Percentiles rank a stretch among this genome's conserved stretches.
phyloP scores from a whole-genome alignment of 2,888 invertebrate genomes.

The Apotomis capreana region DNA sequence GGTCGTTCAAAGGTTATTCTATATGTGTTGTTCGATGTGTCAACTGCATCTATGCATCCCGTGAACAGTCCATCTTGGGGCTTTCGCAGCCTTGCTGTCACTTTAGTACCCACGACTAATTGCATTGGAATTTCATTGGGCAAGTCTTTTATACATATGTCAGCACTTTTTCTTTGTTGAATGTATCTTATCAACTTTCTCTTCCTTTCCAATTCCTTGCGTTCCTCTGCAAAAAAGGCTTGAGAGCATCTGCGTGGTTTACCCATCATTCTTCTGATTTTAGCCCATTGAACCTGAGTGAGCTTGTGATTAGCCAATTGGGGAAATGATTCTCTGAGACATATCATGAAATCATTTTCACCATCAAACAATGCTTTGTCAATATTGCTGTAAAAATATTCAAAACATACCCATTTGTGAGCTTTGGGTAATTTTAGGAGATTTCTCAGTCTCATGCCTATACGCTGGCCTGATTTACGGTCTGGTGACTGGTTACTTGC shows the following conservation, averaged over 20 bases:
- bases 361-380: slow-evolving; percentile 97
- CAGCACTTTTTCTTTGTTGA: slow-evolving; percentile 94
- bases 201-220: slow-evolving; percentile 94
- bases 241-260: slow-evolving; percentile 97
- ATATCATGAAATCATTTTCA: slow-evolving; percentile 98
- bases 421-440: slow-evolving; percentile 98
- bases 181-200: slow-evolving; percentile 95
- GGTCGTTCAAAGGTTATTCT: slow-evolving; percentile 96
- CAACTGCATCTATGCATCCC: slow-evolving; percentile 97
- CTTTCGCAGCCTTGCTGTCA: slow-evolving; percentile 93
- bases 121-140: slow-evolving; percentile 97
- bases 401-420: slow-evolving; percentile 99
- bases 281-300: slow-evolving; percentile 96
- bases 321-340: slow-evolving; percentile 96
- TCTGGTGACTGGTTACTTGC: slow-evolving; percentile 85
- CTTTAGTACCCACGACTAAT: slow-evolving; percentile 96
- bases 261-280: slow-evolving; percentile 97
- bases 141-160: slow-evolving; percentile 92
- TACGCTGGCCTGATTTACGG: slow-evolving; percentile 93
- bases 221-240: slow-evolving; percentile 97
- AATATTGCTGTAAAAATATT: slow-evolving; percentile 99
- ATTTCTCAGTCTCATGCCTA: slow-evolving; percentile 94
- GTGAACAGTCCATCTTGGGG: slow-evolving; percentile 98
- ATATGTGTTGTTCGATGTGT: slow-evolving; percentile 96
- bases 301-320: slow-evolving; percentile 92